Conservation (phyloP, 2,888 invertebrate genomes). For the Plagiodera versicolora region DNA sequence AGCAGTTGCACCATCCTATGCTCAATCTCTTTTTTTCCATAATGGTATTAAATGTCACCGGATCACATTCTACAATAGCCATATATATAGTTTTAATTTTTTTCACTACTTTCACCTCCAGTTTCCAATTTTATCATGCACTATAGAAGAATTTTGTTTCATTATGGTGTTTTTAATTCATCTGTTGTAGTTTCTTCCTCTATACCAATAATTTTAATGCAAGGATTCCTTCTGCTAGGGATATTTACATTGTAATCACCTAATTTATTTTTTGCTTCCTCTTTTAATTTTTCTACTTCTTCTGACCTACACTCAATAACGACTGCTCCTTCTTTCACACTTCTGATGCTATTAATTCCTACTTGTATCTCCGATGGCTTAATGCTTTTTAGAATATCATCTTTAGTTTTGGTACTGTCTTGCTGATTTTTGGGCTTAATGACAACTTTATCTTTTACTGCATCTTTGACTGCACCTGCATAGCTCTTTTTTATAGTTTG, state of each 20-base stretch:
- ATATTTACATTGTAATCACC: conserved; percentile 13
- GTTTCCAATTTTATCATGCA: background rate
- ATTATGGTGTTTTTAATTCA: conserved; percentile 6
- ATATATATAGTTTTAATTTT: conserved; percentile 13
- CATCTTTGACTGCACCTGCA: conserved; percentile 8
- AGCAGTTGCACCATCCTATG: conserved; percentile 1
- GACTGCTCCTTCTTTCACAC: background rate
- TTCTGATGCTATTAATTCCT: background rate
- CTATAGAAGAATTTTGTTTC: conserved; percentile 10
- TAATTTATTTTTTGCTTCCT: conserved; percentile 11
- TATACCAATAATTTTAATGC: conserved; percentile 3
- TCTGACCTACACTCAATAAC: conserved; percentile 6
- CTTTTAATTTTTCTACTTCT: conserved; percentile 2
- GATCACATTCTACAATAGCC: conserved; percentile 14
- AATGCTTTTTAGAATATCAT: conserved; percentile 9
- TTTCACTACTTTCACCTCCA: conserved; percentile 4
- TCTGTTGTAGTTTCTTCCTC: background rate
- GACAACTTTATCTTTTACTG: conserved; percentile 5
- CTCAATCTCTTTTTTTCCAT: conserved; percentile 6
- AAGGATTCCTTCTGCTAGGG: conserved; percentile 10
- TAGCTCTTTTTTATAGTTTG: conserved; percentile 15
- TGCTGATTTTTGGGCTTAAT: conserved; percentile 12
- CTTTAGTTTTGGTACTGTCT: background rate
- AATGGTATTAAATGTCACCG: conserved; percentile 4
- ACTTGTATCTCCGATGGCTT: background rate